Base-by-base conservation (phyloP, 2,113 vertebrate genomes). In the Colossoma macropomum region DNA sequence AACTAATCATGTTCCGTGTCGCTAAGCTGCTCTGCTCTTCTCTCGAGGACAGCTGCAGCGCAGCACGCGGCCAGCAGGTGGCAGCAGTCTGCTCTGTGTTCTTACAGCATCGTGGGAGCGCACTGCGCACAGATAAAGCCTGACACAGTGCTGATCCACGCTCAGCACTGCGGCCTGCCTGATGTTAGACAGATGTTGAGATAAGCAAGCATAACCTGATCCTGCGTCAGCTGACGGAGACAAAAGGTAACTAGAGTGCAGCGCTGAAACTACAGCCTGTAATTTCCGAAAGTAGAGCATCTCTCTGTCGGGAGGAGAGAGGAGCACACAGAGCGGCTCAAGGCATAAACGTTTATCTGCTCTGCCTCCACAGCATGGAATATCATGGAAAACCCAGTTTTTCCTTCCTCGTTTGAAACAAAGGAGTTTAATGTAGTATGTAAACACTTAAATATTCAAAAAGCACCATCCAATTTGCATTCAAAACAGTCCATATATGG, bases 1-100 rank as follows among this genome's bases (percentile, higher is more conserved):
- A 66, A 69, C 48, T 70, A 69, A 70, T 79, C 77, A 59, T 38
- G 23, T 45, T 72, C 6, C 16, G 68, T 27, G 52, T 21, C 19
- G 23, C 15, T 80, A 71, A 60, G 34, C 32, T 21, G 50, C 23
- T 23, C 52, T 21, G 50, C 23, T 23, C 25, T 30, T 52, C 32
- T 19, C 50, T 54, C 4, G 34, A 38, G n/a, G 23, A 70, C 17
- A 59, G 32, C 1, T 32, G 38, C 34, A 65, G 70, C 38, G 25
- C 28, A 74, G 2, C 12, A 8, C 28, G 21, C 9, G 17, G 3
- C 56, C 70, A 66, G 45, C 71, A 75, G 80, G 60, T 73, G 60
- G 59, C 15, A 52, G 28, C 34, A 25, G 21, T 28, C 50, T 45
- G 50, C 0, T 21, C 23, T 1, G 25, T 15, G 12, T 19, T 19